Evolutionary conservation across 2,797 vertebrate species (phyloP).

Genomic region (Liasis olivaceus): DNA sequence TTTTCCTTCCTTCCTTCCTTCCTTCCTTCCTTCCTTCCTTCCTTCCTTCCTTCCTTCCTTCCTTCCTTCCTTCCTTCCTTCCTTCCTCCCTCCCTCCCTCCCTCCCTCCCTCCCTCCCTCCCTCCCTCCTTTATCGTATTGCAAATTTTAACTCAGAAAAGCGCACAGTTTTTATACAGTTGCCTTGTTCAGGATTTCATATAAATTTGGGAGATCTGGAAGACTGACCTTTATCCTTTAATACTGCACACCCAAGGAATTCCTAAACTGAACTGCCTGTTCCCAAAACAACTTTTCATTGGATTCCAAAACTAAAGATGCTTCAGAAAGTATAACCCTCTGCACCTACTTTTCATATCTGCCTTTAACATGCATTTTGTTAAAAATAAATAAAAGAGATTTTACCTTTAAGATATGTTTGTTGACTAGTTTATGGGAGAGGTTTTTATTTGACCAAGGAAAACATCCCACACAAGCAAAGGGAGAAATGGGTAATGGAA

Average conservation of each 20-base stretch:
- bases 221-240: background rate
- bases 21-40: background rate
- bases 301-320: background rate
- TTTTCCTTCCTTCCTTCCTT: background rate
- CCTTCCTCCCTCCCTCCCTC: background rate
- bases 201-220: background rate
- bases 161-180: background rate
- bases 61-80: background rate
- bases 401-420: background rate
- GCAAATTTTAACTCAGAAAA: background rate
- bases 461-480: background rate
- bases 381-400: background rate
- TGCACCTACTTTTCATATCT: background rate
- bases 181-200: background rate
- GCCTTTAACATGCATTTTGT: too few relatives aligned
- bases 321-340: too few relatives aligned
- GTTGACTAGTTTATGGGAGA: background rate
- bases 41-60: background rate
- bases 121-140: fast-evolving
- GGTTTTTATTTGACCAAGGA: background rate
- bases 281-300: background rate
- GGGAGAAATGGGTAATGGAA: background rate
- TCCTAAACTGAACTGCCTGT: background rate
- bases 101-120: background rate
- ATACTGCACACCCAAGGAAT: too few relatives aligned